A percentile compares a stretch with the other conserved stretches of the same genome.
phyloP scores from a whole-genome alignment of 1,140 invertebrate species.

The Bombus soroeensis region DNA sequence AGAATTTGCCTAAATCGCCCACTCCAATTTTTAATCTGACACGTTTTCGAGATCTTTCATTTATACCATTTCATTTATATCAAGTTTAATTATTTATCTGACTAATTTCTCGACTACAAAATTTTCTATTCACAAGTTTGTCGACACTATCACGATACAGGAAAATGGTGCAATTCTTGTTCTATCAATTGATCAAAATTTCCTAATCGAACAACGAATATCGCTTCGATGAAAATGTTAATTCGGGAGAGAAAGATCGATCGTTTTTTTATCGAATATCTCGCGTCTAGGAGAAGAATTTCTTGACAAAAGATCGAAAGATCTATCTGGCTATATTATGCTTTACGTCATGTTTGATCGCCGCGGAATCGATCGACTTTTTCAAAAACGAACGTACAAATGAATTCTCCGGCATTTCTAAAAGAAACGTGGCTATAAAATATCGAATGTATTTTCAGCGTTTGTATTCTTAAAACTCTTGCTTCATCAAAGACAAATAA shows the following conservation, averaged over 20 bases:
- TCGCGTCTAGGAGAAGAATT: too few species aligned
- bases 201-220: background rate
- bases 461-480: slow-evolving; percentile 8
- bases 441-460: background rate
- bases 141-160: background rate
- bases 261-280: too few species aligned
- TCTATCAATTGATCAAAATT: background rate
- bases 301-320: too few species aligned
- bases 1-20: background rate
- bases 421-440: background rate
- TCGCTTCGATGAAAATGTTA: too few species aligned
- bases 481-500: background rate
- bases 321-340: too few species aligned
- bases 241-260: too few species aligned
- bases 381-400: background rate
- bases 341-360: too few species aligned
- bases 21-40: background rate
- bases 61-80: background rate
- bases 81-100: background rate
- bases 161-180: background rate
- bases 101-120: background rate
- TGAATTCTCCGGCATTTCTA: background rate
- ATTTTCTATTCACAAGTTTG: too few species aligned
- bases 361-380: background rate
- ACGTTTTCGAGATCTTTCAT: background rate